phyloP scores from a whole-genome alignment of 2,797 vertebrate genomes.

The Gila robusta region DNA sequence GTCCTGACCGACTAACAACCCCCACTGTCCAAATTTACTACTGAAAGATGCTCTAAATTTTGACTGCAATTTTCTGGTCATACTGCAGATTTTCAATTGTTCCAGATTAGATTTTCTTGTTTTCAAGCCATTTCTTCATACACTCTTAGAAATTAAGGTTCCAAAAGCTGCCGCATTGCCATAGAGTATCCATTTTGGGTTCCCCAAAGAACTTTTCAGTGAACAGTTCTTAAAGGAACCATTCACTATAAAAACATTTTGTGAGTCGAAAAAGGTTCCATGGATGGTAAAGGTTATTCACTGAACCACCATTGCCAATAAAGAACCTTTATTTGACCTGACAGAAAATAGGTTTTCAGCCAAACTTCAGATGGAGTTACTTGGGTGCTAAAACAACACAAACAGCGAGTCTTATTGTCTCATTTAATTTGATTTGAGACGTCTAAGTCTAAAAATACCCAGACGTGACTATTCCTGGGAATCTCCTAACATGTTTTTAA shows the following conservation, averaged over 20 bases:
- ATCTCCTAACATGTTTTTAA: background rate
- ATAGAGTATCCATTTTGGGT: background rate
- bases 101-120: background rate
- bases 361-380: background rate
- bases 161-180: background rate
- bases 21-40: background rate
- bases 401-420: background rate
- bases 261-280: background rate
- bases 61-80: background rate
- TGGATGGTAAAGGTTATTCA: background rate
- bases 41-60: background rate
- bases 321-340: background rate
- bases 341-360: background rate
- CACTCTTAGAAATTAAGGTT: background rate
- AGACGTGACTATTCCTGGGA: background rate
- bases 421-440: background rate
- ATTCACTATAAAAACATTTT: background rate
- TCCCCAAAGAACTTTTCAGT: background rate
- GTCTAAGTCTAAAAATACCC: slow-evolving; percentile 3
- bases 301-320: no score
- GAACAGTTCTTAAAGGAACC: background rate
- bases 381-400: background rate
- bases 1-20: background rate
- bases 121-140: background rate
- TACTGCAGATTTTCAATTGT: background rate